Conservation (phyloP, 2,888 invertebrate genomes). For the Parnassius mnemosyne region DNA sequence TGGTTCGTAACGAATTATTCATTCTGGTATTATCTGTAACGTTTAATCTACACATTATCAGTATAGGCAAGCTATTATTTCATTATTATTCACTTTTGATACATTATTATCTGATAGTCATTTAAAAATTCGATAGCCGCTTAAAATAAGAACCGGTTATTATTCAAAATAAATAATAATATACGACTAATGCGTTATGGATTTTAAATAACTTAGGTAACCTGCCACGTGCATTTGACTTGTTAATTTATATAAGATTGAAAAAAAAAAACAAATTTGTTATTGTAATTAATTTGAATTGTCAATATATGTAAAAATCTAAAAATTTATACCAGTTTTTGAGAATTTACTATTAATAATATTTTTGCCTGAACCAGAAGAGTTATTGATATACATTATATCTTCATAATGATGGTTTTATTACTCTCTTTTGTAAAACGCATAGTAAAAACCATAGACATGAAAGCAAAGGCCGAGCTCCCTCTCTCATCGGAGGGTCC, state of each 20-base stretch:
- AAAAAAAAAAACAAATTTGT: too few species aligned
- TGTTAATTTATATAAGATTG: too few species aligned
- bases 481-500: constrained; percentile 55
- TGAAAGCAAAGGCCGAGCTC: constrained; percentile 53
- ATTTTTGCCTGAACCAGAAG: too few species aligned
- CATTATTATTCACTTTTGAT: neutral
- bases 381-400: neutral
- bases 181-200: neutral
- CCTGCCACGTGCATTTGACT: constrained; percentile 11
- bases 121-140: constrained; percentile 6
- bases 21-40: neutral
- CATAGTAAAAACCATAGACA: constrained; percentile 72
- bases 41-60: neutral
- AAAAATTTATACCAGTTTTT: too few species aligned
- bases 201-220: neutral
- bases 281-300: too few species aligned
- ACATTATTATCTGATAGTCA: neutral
- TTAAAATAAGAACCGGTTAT: constrained; percentile 17
- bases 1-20: neutral
- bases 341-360: too few species aligned
- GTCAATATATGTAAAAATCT: too few species aligned
- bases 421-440: constrained; percentile 21
- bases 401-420: neutral
- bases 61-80: neutral
- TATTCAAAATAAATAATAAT: neutral